Conservation (phyloP, 2,797 vertebrate genomes). For the Tachyglossus aculeatus region DNA sequence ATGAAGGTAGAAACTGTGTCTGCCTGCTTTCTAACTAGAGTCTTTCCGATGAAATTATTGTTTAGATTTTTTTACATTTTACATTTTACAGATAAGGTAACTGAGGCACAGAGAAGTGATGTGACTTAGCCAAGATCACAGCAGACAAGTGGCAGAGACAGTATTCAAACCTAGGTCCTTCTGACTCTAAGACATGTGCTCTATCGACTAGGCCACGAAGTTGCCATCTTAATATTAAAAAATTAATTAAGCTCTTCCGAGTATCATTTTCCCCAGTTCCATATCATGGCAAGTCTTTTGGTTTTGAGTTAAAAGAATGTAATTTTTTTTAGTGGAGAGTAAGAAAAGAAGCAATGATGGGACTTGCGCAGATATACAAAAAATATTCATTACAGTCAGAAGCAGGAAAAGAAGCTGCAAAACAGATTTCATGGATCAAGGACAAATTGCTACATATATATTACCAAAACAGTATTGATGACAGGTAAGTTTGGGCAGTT, state of each 20-base stretch:
- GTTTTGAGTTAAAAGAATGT: constrained; percentile 38
- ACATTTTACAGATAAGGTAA: too few relatives aligned
- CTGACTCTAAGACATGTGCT: too few relatives aligned
- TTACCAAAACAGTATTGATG: constrained; percentile 98
- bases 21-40: too few relatives aligned
- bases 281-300: not conserved
- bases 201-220: too few relatives aligned
- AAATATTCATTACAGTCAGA: constrained; percentile 94
- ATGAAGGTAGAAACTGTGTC: too few relatives aligned
- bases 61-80: too few relatives aligned
- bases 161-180: too few relatives aligned
- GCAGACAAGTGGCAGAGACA: too few relatives aligned
- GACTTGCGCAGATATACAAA: constrained; percentile 96
- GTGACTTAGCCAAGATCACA: too few relatives aligned
- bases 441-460: constrained; percentile 98
- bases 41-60: too few relatives aligned
- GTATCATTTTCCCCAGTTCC: too few relatives aligned
- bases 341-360: constrained; percentile 98
- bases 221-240: constrained; percentile 1
- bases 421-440: constrained; percentile 98
- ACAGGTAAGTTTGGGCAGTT: constrained; percentile 80
- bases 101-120: too few relatives aligned
- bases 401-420: constrained; percentile 91
- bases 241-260: not conserved
- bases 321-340: constrained; percentile 87